phyloP scores from a whole-genome alignment of 2,113 vertebrate species.

The Halichoeres trimaculatus region DNA sequence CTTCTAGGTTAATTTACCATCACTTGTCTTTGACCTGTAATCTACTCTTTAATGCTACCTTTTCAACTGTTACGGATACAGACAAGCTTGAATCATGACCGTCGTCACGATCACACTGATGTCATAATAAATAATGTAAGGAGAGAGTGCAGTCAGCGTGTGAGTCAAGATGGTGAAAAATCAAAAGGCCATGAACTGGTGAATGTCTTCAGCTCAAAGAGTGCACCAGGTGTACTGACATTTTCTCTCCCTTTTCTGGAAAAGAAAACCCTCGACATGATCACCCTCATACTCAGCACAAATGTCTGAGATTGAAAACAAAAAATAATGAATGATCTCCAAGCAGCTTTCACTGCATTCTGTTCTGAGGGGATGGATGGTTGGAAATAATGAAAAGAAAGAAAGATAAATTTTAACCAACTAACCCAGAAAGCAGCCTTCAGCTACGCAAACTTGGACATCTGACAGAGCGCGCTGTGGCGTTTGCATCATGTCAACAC shows the following conservation, averaged over 20 bases:
- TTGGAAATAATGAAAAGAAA: neutral
- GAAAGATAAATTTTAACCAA: neutral
- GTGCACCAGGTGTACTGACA: neutral
- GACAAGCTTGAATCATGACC: neutral
- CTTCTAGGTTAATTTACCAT: too few species aligned
- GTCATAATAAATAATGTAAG: neutral
- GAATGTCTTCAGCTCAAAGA: neutral
- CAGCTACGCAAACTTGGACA: conserved; percentile 44
- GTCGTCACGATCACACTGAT: neutral
- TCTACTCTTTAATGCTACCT: too few species aligned
- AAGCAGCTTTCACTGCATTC: neutral
- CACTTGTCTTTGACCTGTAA: too few species aligned
- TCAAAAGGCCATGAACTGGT: neutral
- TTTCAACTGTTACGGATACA: neutral
- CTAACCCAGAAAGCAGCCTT: conserved; percentile 11
- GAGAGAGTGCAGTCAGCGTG: neutral
- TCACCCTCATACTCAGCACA: neutral
- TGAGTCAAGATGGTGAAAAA: neutral
- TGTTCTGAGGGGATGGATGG: neutral
- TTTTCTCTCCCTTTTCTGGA: neutral
- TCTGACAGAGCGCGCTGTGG: conserved; percentile 51
- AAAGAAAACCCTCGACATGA: neutral
- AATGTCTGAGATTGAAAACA: neutral
- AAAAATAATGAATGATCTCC: too few species aligned
- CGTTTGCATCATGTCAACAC: conserved; percentile 60